These are phyloP conservation scores for Megastigmus dorsalis DNA, from an alignment of 2,888 invertebrate genomes.

Conservation along the genomic window DNA sequence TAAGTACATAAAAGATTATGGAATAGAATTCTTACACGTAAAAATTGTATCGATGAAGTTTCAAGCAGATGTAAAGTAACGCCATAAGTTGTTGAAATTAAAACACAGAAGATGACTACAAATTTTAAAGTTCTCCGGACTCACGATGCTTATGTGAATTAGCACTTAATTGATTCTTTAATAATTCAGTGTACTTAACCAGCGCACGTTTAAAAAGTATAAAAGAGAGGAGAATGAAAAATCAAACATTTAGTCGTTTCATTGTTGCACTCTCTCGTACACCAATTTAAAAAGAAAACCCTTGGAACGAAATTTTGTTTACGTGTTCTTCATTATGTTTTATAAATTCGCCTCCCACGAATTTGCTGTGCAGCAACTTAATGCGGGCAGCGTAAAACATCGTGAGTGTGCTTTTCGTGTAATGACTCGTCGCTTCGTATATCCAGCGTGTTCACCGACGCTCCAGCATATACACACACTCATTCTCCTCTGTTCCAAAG, in stretches of 20 bases:
- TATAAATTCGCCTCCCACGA: constrained; percentile 53
- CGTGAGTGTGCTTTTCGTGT: constrained; percentile 72
- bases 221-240: background rate
- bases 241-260: background rate
- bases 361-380: constrained; percentile 64
- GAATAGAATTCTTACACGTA: too few species aligned
- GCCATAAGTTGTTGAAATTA: too few species aligned
- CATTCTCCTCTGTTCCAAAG: constrained; percentile 2
- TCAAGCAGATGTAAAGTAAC: too few species aligned
- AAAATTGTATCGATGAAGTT: too few species aligned
- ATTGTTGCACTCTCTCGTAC: background rate
- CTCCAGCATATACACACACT: constrained; percentile 58
- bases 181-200: too few species aligned
- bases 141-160: too few species aligned
- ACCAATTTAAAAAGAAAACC: constrained; percentile 8
- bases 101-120: too few species aligned
- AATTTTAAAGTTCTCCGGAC: too few species aligned
- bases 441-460: constrained; percentile 65
- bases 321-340: constrained; percentile 18
- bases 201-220: background rate
- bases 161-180: too few species aligned
- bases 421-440: constrained; percentile 71
- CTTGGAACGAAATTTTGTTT: constrained; percentile 22
- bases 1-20: too few species aligned
- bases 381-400: constrained; percentile 67